phyloP scores from a whole-genome alignment of 1,140 invertebrate genomes.

The Diorhabda elongata region DNA sequence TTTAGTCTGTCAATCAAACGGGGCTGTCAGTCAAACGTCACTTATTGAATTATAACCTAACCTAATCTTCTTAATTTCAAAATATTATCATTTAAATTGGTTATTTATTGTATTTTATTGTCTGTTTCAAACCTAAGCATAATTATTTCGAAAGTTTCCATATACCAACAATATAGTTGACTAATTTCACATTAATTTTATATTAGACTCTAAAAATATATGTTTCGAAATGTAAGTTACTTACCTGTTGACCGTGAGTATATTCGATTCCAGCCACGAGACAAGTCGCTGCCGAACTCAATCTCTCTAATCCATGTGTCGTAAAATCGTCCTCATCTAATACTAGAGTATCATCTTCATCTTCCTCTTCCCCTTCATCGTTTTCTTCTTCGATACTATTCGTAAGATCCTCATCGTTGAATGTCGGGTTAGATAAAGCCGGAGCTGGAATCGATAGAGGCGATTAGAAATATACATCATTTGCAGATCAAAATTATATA shows the following conservation, averaged over 20 bases:
- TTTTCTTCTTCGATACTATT: conserved; percentile 26
- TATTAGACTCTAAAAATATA: no score
- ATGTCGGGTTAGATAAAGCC: conserved; percentile 18
- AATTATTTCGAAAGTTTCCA: not conserved
- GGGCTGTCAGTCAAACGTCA: no score
- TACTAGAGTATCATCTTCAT: conserved; percentile 31
- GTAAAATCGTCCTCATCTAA: conserved; percentile 40
- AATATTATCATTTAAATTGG: no score
- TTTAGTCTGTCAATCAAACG: no score
- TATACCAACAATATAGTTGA: no score
- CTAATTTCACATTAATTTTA: not conserved
- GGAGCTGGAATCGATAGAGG: not conserved
- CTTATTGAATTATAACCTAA: no score
- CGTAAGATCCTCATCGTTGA: conserved; percentile 31
- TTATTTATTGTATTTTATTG: no score
- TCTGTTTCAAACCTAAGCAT: no score
- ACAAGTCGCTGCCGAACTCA: conserved; percentile 46
- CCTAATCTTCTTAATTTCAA: no score
- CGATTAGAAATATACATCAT: no score
- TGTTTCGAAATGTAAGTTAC: not conserved
- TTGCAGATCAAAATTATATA: no score
- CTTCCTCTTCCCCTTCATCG: conserved; percentile 27
- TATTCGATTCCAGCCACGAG: conserved; percentile 46
- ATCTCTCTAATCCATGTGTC: conserved; percentile 41
- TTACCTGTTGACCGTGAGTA: conserved; percentile 47